Percentiles rank a stretch among this genome's conserved stretches.
phyloP scores from a whole-genome alignment of 2,113 vertebrate genomes.

The Leptobrachium leishanense region DNA sequence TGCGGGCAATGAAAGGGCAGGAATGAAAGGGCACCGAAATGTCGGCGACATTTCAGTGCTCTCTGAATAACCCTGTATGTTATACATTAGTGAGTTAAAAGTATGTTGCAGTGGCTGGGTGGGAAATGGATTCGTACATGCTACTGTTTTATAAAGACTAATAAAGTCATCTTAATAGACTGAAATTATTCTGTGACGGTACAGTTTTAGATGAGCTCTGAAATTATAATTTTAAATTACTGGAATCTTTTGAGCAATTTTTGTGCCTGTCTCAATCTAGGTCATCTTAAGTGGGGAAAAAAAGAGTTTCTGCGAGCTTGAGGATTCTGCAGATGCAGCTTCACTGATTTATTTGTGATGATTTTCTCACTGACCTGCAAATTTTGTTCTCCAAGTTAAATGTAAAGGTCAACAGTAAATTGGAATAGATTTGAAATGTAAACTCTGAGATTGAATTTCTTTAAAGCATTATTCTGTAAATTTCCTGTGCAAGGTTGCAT shows the following conservation, averaged over 20 bases:
- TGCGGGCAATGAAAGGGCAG: too few species aligned
- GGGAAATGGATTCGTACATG: too few species aligned
- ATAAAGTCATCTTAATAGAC: neutral
- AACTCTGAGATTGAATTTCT: neutral
- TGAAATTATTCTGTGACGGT: neutral
- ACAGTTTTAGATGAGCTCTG: conserved; percentile 10
- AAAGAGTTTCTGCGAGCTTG: conserved; percentile 17
- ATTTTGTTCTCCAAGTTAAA: conserved; percentile 25
- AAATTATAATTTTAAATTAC: conserved; percentile 21
- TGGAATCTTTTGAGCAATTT: neutral
- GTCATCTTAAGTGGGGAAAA: conserved; percentile 11
- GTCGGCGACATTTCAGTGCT: too few species aligned
- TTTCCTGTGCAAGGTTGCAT: too few species aligned
- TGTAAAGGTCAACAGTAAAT: conserved; percentile 32
- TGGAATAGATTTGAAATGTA: conserved; percentile 11
- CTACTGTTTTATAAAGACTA: neutral
- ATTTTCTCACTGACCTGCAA: conserved; percentile 16
- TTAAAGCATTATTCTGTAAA: neutral
- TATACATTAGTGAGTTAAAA: too few species aligned
- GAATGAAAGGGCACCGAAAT: too few species aligned
- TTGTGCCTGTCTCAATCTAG: conserved; percentile 24
- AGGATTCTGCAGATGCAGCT: conserved; percentile 22
- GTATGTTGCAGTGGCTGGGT: too few species aligned
- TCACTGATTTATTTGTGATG: conserved; percentile 9
- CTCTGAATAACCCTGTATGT: too few species aligned